A percentile compares a stretch with the other conserved stretches of the same genome.
These are phyloP conservation scores for Ommatoiulus sabulosus DNA, from an alignment of 2,888 invertebrate species.

Conservation along the genomic window DNA sequence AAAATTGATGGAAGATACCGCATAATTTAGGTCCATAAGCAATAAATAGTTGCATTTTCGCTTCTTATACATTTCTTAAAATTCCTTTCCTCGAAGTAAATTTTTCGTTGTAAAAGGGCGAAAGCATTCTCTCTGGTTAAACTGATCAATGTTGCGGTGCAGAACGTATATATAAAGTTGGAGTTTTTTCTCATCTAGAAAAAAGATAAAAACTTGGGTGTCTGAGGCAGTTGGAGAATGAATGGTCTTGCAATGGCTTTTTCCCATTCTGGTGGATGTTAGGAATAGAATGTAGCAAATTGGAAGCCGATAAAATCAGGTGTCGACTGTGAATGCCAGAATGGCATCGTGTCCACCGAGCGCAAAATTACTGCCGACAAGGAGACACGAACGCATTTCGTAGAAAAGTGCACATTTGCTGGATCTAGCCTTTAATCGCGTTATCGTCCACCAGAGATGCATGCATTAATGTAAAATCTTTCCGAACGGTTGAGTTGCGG, in stretches of 20 bases:
- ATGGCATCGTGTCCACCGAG: slow-evolving; percentile 15
- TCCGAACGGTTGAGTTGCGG: slow-evolving; percentile 20
- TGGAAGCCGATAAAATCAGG: slow-evolving; percentile 27
- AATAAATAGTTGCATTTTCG: neutral
- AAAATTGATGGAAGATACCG: too few species aligned
- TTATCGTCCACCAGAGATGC: slow-evolving; percentile 34
- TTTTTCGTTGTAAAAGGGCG: neutral
- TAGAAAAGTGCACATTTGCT: slow-evolving; percentile 8
- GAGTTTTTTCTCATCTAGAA: neutral
- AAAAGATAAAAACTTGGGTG: slow-evolving; percentile 12
- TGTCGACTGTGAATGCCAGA: slow-evolving; percentile 26
- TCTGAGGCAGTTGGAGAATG: neutral
- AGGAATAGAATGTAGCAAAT: slow-evolving; percentile 18
- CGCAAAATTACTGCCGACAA: slow-evolving; percentile 12
- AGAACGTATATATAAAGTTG: neutral
- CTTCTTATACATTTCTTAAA: neutral
- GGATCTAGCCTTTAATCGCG: slow-evolving; percentile 28
- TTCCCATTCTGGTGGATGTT: neutral
- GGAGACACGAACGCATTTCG: slow-evolving; percentile 27
- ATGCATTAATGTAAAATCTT: slow-evolving; percentile 34
- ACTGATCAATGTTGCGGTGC: neutral
- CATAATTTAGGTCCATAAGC: too few species aligned
- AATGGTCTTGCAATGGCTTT: neutral
- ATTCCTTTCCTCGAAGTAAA: neutral
- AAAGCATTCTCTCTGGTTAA: neutral